phyloP scores from a whole-genome alignment of 2,797 vertebrate species.

The Tarsius wallacei region DNA sequence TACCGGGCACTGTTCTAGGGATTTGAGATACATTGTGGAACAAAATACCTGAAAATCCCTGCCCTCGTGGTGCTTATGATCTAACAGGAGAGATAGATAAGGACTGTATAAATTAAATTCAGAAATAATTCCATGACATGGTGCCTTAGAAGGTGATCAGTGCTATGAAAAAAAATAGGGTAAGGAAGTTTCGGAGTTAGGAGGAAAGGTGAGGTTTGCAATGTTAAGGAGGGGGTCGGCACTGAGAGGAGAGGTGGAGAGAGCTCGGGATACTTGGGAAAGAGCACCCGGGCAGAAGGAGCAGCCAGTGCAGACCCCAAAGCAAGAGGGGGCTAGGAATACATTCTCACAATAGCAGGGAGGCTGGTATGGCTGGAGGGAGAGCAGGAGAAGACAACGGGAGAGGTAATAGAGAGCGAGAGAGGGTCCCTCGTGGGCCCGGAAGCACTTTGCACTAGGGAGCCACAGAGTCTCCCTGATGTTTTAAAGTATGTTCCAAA shows the following conservation, averaged over 20 bases:
- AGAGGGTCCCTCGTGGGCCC: too few relatives aligned
- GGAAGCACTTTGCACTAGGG: background rate
- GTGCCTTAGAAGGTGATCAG: background rate
- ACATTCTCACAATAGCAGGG: background rate
- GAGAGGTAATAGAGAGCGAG: accelerated
- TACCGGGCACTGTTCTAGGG: too few relatives aligned
- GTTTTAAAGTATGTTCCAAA: background rate
- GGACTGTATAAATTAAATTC: background rate
- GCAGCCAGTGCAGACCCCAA: background rate
- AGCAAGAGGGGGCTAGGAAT: background rate
- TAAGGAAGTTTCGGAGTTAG: too few relatives aligned
- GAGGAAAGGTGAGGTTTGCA: background rate
- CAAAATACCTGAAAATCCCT: too few relatives aligned
- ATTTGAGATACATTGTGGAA: too few relatives aligned
- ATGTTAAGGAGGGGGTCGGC: background rate
- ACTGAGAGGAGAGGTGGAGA: background rate
- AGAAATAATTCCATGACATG: background rate
- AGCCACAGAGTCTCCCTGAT: background rate
- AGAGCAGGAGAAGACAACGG: background rate
- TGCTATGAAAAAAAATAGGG: too few relatives aligned
- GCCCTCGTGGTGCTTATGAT: too few relatives aligned
- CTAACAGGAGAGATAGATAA: background rate
- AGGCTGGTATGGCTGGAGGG: background rate
- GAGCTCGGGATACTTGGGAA: background rate
- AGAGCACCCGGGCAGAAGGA: background rate